Conservation (phyloP, 2,113 vertebrate genomes). For the Chunga burmeisteri region DNA sequence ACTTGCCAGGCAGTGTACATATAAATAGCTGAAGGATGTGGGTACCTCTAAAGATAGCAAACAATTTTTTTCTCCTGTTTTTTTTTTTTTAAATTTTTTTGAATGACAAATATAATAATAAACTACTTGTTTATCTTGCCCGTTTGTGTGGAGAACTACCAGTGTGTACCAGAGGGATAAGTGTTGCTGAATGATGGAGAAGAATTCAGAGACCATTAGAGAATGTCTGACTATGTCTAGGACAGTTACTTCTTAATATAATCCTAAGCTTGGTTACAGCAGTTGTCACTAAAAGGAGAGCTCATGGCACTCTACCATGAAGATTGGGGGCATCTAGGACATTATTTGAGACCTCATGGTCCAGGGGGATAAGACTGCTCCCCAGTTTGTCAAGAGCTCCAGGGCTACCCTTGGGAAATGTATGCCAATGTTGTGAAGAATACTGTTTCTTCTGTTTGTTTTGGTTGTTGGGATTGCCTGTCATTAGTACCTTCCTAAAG, state of each 20-base stretch:
- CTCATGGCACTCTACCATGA: background rate
- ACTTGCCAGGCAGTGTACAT: background rate
- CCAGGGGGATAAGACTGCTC: background rate
- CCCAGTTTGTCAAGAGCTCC: background rate
- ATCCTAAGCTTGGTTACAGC: background rate
- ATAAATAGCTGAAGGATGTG: background rate
- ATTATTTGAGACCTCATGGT: background rate
- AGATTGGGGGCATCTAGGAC: background rate
- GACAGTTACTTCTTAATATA: background rate
- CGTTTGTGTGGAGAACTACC: background rate
- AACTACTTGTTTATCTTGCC: background rate
- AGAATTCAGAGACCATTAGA: background rate
- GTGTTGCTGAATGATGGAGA: background rate
- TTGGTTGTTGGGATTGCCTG: background rate
- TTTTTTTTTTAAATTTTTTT: rapidly evolving
- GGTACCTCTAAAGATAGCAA: background rate
- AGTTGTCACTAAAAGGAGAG: background rate
- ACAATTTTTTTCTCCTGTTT: rapidly evolving
- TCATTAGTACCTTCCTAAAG: background rate
- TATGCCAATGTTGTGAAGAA: background rate
- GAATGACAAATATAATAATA: background rate
- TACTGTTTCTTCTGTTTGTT: background rate
- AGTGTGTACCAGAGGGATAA: background rate
- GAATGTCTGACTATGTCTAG: background rate
- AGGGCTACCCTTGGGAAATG: background rate